Percentiles rank a stretch among this genome's conserved stretches.
phyloP scores from a whole-genome alignment of 2,797 vertebrate species.

The Amniataba percoides region DNA sequence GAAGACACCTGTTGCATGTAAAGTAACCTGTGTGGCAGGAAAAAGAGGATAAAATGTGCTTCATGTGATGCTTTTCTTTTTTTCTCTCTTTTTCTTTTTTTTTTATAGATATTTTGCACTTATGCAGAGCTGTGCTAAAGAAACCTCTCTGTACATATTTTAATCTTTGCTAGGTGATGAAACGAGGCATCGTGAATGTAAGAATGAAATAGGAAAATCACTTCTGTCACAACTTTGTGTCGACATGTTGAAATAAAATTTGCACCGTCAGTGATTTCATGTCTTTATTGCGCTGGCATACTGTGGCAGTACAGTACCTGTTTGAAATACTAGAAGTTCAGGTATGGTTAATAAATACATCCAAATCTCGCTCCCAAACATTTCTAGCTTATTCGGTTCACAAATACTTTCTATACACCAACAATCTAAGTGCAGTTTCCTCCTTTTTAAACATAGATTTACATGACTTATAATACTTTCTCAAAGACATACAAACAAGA shows the following conservation, averaged over 20 bases:
- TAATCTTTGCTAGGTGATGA: constrained; percentile 9
- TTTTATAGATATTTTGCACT: constrained; percentile 45
- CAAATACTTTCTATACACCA: neutral
- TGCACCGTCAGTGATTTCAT: constrained; percentile 20
- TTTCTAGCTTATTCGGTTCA: constrained; percentile 1
- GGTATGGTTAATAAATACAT: constrained; percentile 38
- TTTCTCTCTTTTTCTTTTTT: neutral
- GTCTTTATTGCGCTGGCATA: constrained; percentile 61
- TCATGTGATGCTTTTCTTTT: constrained; percentile 1
- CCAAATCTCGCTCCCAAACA: constrained; percentile 1
- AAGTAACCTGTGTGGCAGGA: constrained; percentile 13
- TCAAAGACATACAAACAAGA: neutral
- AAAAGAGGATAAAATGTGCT: constrained; percentile 1
- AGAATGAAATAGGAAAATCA: constrained; percentile 17
- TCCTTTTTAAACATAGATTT: neutral
- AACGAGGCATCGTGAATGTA: constrained; percentile 49
- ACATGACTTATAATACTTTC: neutral
- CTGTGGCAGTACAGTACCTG: constrained; percentile 38
- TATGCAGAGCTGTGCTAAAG: constrained; percentile 19
- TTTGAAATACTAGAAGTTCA: constrained; percentile 38
- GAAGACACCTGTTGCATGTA: constrained; percentile 18
- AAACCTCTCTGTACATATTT: constrained; percentile 17
- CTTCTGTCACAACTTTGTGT: constrained; percentile 4
- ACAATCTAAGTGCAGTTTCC: neutral
- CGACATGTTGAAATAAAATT: constrained; percentile 42